Conservation (phyloP, 1,140 invertebrate species). For the Oncopodura yosiiana region DNA sequence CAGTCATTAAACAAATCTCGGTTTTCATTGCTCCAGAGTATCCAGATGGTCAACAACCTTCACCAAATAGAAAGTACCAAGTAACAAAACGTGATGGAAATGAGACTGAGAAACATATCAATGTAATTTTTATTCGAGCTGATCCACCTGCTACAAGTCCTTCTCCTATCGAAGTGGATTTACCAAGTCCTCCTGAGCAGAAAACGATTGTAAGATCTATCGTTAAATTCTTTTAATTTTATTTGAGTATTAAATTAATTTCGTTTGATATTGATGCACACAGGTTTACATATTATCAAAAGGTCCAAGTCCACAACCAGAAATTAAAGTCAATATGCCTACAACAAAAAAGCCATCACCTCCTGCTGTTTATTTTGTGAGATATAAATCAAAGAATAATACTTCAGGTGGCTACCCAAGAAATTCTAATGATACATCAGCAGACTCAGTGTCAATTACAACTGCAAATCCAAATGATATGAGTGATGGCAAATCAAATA, state of each 20-base stretch:
- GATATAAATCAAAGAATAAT: too few relatives aligned
- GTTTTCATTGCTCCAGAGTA: constrained; percentile 15
- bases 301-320: background rate
- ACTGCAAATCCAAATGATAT: background rate
- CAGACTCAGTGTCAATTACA: too few relatives aligned
- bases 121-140: constrained; percentile 17
- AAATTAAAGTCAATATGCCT: constrained; percentile 5
- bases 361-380: constrained; percentile 15
- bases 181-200: constrained; percentile 4
- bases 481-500: too few relatives aligned
- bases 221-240: background rate
- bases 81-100: too few relatives aligned
- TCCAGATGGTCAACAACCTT: background rate
- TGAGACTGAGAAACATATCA: constrained; percentile 17
- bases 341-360: background rate
- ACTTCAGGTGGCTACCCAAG: background rate
- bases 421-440: background rate
- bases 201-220: background rate
- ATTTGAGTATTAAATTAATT: background rate
- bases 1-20: constrained; percentile 12
- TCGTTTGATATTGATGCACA: too few relatives aligned
- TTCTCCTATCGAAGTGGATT: background rate
- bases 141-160: background rate
- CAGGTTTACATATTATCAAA: constrained; percentile 5
- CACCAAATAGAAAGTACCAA: constrained; percentile 4